Percentiles rank a stretch among this genome's conserved stretches.
Conservation (phyloP, 2,113 vertebrate genomes). For the Oryzias celebensis region DNA sequence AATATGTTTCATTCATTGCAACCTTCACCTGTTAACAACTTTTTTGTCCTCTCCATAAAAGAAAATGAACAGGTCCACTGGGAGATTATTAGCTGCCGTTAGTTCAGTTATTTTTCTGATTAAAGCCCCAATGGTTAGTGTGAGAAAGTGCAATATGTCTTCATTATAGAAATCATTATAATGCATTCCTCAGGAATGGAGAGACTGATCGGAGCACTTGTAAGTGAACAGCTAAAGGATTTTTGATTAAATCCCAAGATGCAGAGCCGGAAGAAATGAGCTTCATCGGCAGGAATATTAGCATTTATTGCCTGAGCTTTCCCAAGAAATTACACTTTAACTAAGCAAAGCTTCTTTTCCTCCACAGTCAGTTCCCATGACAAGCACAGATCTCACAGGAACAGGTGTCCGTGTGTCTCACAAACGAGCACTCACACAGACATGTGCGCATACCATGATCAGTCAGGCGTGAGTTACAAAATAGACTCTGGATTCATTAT, state of each 20-base stretch:
- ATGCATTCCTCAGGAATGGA: slow-evolving; percentile 44
- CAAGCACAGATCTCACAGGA: slow-evolving; percentile 23
- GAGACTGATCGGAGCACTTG: slow-evolving; percentile 23
- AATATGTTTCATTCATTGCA: slow-evolving; percentile 38
- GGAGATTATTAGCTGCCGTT: slow-evolving; percentile 63
- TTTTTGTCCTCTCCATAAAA: slow-evolving; percentile 21
- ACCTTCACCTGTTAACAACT: slow-evolving; percentile 35
- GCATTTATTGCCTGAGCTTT: slow-evolving; percentile 49
- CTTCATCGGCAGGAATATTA: slow-evolving; percentile 42
- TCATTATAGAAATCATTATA: slow-evolving; percentile 59
- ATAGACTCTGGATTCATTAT: slow-evolving; percentile 58
- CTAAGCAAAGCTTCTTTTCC: slow-evolving; percentile 29
- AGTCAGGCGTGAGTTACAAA: slow-evolving; percentile 38
- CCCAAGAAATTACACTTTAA: slow-evolving; percentile 41
- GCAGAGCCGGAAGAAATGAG: slow-evolving; percentile 40
- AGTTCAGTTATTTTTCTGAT: slow-evolving; percentile 53
- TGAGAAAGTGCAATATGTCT: slow-evolving; percentile 56
- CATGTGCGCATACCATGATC: slow-evolving; percentile 21
- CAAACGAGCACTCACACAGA: slow-evolving; percentile 1
- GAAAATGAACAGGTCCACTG: slow-evolving; percentile 35
- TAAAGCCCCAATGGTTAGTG: slow-evolving; percentile 23
- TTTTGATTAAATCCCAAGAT: slow-evolving; percentile 59
- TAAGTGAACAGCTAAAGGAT: slow-evolving; percentile 38
- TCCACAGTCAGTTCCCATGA: slow-evolving; percentile 28
- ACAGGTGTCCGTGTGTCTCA: slow-evolving; percentile 15